Evolutionary conservation across 2,113 vertebrate species (phyloP), one percentile per base, ranked within the genome.

Genomic region (Seriola rivoliana): DNA sequence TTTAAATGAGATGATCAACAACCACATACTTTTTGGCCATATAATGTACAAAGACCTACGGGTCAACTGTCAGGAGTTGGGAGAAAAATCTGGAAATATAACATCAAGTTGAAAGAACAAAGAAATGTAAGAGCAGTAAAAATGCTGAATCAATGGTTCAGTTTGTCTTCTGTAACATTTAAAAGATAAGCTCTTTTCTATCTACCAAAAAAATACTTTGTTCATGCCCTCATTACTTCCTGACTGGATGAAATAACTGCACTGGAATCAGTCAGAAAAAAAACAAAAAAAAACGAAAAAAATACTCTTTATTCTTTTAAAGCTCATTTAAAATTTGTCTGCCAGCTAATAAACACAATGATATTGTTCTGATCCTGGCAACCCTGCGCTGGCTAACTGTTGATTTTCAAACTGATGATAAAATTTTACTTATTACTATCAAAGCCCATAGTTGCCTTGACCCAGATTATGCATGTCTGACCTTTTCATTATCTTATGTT

Each of bases 371-470:
- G 16, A 78, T 54, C 8, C 52, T 50, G 7, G 13, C 46, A 54
- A 36, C 13, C 13, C 12, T 34, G 57, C 65, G 25, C 57, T 8
- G 12, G 72, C 4, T 23, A 25, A 25, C 52, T 52, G 52, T 40
- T 58, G 4, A 59, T 66, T 59, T 71, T 48, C 5, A n/a, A 77
- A 44, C 38, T 59, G 55, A 72, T 72, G 29, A 72, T 55, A 59
- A 48, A 5, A 50, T 69, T 48, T 23, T 9, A 32, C 25, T 65
- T 16, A 71, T 64, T 48, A n/a, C 16, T 12, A 57, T 70, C 29
- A 69, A 62, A 63, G 17, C 44, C 50, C n/a, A n/a, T 46, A 13
- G 55, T 6, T 62, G 29, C 25, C 23, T 36, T 32, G 57, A 17
- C 36, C 13, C 36, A 42, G 11, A 44, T 42, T 17, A 60, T 60